These are phyloP conservation scores for Bombus turneri DNA, from an alignment of 1,140 invertebrate species.

Conservation along the genomic window DNA sequence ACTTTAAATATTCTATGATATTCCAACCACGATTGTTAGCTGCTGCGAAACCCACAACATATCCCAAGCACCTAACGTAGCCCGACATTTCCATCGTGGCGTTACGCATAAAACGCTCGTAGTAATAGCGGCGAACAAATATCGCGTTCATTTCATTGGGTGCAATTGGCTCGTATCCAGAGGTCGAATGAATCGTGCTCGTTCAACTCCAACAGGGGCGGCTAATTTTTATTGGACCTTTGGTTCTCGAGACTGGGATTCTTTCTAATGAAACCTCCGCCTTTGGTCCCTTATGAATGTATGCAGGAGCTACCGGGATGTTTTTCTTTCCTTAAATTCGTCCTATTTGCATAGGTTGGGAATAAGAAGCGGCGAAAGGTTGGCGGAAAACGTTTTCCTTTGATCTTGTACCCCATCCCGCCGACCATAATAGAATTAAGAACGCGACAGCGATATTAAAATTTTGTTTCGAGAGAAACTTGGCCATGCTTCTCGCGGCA, in stretches of 20 bases:
- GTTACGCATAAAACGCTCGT: background rate
- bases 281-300: conserved; percentile 17
- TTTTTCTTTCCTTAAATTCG: conserved; percentile 33
- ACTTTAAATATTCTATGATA: background rate
- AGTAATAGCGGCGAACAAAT: conserved; percentile 18
- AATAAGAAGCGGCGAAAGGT: too few species aligned
- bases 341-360: conserved; percentile 25
- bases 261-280: conserved; percentile 28
- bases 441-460: conserved; percentile 56
- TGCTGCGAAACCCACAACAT: background rate
- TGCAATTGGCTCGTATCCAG: conserved; percentile 24
- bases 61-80: background rate
- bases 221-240: conserved; percentile 29
- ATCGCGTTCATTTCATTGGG: conserved; percentile 22
- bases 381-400: conserved; percentile 33
- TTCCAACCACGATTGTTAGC: background rate
- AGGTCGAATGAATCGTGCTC: conserved; percentile 8
- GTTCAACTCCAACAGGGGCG: background rate
- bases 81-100: background rate
- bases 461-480: conserved; percentile 48
- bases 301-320: conserved; percentile 22
- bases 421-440: conserved; percentile 43
- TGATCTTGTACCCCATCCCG: conserved; percentile 8
- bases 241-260: background rate
- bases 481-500: conserved; percentile 30